Percentiles rank a stretch among this genome's conserved stretches.
Conservation (phyloP, 2,888 invertebrate genomes). For the Andrena bucephala region DNA sequence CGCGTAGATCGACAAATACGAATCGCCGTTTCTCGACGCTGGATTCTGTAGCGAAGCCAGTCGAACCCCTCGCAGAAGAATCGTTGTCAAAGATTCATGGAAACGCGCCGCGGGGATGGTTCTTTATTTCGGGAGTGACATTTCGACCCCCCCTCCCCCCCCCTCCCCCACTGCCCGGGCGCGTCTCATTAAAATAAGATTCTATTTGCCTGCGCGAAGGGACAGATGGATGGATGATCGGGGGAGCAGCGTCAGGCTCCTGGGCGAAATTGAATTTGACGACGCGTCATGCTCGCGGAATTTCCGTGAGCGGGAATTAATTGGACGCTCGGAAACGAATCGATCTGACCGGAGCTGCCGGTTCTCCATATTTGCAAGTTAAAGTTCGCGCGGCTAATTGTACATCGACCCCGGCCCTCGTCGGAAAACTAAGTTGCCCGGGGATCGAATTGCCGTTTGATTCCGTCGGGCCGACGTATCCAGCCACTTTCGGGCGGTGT, state of each 20-base stretch:
- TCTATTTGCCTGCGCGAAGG: conserved; percentile 13
- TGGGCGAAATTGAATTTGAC: conserved; percentile 59
- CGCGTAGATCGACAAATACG: not conserved
- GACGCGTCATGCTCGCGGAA: conserved; percentile 56
- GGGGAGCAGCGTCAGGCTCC: conserved; percentile 33
- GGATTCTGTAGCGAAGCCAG: too few relatives aligned
- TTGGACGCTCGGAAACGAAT: conserved; percentile 66
- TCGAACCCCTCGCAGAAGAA: too few relatives aligned
- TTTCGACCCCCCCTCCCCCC: conserved; percentile 1
- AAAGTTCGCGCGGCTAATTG: conserved; percentile 57
- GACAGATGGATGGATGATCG: conserved; percentile 37
- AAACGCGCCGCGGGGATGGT: not conserved
- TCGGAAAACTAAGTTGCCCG: conserved; percentile 35
- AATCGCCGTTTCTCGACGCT: not conserved
- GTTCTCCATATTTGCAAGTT: conserved; percentile 60
- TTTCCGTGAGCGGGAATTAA: conserved; percentile 64
- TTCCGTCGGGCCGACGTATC: not conserved
- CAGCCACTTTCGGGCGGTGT: not conserved
- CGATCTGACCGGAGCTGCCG: conserved; percentile 37
- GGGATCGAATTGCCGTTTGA: conserved; percentile 29
- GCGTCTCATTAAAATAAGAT: conserved; percentile 54
- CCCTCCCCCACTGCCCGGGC: not conserved
- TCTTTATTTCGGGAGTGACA: conserved; percentile 35
- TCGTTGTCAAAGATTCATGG: conserved; percentile 19
- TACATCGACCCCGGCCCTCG: conserved; percentile 26